Evolutionary conservation across 2,797 vertebrate genomes (phyloP).

Genomic region (Labroides dimidiatus): DNA sequence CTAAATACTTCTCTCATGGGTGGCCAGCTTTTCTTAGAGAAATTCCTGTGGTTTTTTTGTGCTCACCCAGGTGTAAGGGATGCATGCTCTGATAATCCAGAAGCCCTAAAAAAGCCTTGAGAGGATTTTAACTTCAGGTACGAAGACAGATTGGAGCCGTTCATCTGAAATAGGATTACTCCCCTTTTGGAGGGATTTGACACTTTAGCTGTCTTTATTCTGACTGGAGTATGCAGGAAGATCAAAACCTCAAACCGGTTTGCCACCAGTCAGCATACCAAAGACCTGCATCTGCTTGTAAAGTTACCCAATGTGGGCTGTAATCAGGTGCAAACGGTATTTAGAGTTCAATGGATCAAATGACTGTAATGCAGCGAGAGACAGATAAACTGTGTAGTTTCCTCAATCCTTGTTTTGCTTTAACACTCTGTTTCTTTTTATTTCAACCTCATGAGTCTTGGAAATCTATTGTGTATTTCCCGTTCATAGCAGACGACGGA

Average conservation of each 20-base stretch:
- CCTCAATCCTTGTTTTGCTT: not conserved
- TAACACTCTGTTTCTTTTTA: not conserved
- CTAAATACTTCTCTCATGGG: slow-evolving; percentile 67
- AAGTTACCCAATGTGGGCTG: slow-evolving; percentile 11
- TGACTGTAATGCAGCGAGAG: not conserved
- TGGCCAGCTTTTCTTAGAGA: slow-evolving; percentile 52
- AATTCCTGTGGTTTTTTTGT: slow-evolving; percentile 33
- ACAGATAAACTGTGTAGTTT: not conserved
- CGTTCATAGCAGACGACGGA: not conserved
- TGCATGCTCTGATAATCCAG: slow-evolving; percentile 59
- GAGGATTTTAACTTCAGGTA: slow-evolving; percentile 60
- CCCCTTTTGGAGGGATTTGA: slow-evolving; percentile 59
- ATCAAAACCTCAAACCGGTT: slow-evolving; percentile 43
- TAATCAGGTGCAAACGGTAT: slow-evolving; percentile 16
- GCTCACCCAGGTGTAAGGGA: slow-evolving; percentile 46
- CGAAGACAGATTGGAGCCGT: slow-evolving; percentile 28
- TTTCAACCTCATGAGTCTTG: not conserved
- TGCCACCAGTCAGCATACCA: slow-evolving; percentile 41
- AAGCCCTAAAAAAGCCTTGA: slow-evolving; percentile 45
- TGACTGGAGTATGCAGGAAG: slow-evolving; percentile 48
- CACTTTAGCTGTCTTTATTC: slow-evolving; percentile 49
- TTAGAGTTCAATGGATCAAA: slow-evolving; percentile 22
- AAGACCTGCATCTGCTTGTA: slow-evolving; percentile 35
- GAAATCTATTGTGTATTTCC: not conserved
- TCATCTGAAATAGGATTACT: slow-evolving; percentile 63